Evolutionary conservation across 2,797 vertebrate genomes (phyloP), one percentile per base, ranked within the genome.

Genomic region (Triplophysa yarkandensis): DNA sequence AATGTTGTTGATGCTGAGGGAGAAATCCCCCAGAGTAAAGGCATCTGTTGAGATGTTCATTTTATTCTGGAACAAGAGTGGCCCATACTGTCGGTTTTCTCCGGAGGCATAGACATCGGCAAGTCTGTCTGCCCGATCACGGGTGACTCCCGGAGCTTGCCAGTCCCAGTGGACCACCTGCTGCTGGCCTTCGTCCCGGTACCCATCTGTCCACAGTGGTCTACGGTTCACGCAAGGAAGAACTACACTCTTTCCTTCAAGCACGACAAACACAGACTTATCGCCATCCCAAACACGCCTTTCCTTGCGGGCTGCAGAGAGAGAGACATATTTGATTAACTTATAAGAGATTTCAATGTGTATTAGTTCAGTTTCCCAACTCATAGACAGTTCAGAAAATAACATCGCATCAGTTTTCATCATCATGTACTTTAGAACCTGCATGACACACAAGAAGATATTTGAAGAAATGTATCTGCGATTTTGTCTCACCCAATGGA

Each of bases 101-200:
- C 97, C 97, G 0, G 96, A 96, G 0, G 95, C 95, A 0, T 98
- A 99, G 41, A 99, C 91, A 61, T 98, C 96, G 0, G 98, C 91
- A 63, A 99, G 91, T 25, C 95, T 95, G 79, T 97, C 95, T 0
- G 97, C 97, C 1, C 87, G 88, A 83, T 98, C 95, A 0, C 95
- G 95, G 4, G 93, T 92, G 52, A 98, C 94, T 0, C 97, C 96
- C 0, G 96, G 96, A 0, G 94, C 87, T 89, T 98, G 96, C 80
- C 95, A 90, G 89, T 99, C 97, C 97, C 97, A 99, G 82, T 96
- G 95, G 1, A 94, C 96, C 78, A 99, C 97, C 81, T 99, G 97
- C 85, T 98, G 95, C 74, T 95, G 95, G 79, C 95, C 95, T 79
- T 98, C 95, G 71, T 98, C 96, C 36, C 91, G 90, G 72, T 94